A percentile compares a stretch with the other conserved stretches of the same genome.
Conservation (phyloP, 2,797 vertebrate species). For the Trichosurus vulpecula region DNA sequence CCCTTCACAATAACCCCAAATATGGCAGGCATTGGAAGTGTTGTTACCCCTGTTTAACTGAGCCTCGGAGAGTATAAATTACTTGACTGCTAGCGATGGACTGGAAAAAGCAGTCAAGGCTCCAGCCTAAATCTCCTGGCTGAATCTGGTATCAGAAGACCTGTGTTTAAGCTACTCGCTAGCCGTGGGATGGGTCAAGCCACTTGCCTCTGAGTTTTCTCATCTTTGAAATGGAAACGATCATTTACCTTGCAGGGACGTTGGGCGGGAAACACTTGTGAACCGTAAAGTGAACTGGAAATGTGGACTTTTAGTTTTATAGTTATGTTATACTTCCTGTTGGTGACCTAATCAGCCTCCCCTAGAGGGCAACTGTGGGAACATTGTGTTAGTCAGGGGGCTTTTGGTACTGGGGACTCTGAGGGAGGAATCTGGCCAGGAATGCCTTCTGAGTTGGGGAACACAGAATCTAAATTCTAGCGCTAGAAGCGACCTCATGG, state of each 20-base stretch:
- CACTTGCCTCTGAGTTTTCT: background rate
- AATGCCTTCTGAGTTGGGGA: background rate
- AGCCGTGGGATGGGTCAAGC: background rate
- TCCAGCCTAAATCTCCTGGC: background rate
- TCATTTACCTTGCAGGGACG: background rate
- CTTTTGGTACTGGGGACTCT: background rate
- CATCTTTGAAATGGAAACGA: background rate
- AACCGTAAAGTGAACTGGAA: background rate
- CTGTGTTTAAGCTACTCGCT: background rate
- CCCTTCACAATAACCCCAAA: background rate
- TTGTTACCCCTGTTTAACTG: background rate
- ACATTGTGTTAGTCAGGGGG: background rate
- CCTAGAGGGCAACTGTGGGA: background rate
- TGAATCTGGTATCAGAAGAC: background rate
- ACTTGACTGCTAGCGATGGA: background rate
- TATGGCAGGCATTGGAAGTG: background rate
- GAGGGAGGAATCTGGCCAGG: background rate
- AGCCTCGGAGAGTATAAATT: background rate
- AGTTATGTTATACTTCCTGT: background rate
- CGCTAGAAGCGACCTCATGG: background rate
- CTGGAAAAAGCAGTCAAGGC: background rate
- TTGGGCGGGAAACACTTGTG: background rate
- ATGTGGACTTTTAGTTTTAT: background rate
- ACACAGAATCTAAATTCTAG: background rate
- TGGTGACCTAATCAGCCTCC: background rate